Conservation (phyloP, 53 echinoderm and acorn worm genomes). For the Henricia sp. region DNA sequence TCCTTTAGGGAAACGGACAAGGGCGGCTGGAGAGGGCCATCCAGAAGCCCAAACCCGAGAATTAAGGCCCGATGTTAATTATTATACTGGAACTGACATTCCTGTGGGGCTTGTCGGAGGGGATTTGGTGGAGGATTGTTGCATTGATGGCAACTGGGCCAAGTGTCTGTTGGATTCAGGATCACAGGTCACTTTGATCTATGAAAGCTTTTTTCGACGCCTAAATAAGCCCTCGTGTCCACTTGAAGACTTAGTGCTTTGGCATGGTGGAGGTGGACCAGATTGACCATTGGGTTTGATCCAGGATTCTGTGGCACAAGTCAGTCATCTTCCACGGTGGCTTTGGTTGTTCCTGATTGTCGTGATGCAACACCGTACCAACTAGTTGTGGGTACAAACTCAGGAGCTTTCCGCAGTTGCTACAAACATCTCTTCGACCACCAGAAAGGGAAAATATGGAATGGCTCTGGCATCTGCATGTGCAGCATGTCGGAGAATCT, state of each 20-base stretch:
- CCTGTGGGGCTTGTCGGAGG: not conserved
- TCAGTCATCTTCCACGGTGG: slow-evolving; percentile 9
- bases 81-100: not conserved
- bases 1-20: slow-evolving; percentile 31
- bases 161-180: slow-evolving; percentile 10
- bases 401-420: not conserved
- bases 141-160: not conserved
- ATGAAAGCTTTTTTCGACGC: slow-evolving; percentile 41
- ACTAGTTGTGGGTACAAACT: slow-evolving; percentile 8
- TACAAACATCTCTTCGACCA: not conserved
- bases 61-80: not conserved
- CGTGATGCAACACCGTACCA: not conserved
- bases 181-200: slow-evolving; percentile 8
- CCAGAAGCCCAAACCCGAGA: slow-evolving; percentile 9
- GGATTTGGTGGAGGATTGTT: not conserved
- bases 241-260: slow-evolving; percentile 49
- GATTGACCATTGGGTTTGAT: slow-evolving; percentile 20
- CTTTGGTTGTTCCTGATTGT: slow-evolving; percentile 46
- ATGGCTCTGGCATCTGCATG: not conserved
- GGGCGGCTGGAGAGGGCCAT: slow-evolving; percentile 12
- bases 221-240: slow-evolving; percentile 35
- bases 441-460: not conserved
- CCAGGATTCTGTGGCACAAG: slow-evolving; percentile 35
- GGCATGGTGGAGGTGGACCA: slow-evolving; percentile 72
- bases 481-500: not conserved